These are phyloP conservation scores for Xiphophorus maculatus DNA, from an alignment of 2,113 vertebrate genomes.

Conservation along the genomic window DNA sequence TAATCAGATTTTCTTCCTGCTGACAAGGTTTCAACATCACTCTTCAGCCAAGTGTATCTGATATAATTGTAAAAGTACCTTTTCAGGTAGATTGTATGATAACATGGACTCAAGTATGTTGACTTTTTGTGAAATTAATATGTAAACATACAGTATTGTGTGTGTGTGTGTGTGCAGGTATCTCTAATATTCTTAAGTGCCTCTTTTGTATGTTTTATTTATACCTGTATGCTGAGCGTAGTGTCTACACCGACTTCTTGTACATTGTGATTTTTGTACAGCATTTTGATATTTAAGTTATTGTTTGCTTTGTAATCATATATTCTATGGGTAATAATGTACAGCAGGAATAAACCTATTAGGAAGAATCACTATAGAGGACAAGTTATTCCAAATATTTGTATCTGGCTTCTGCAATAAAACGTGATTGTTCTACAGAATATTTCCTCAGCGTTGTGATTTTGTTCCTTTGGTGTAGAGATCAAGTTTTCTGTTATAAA, in stretches of 20 bases:
- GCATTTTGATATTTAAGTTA: constrained; percentile 55
- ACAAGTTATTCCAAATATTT: constrained; percentile 42
- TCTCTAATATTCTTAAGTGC: constrained; percentile 75
- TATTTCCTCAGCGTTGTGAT: constrained; percentile 30
- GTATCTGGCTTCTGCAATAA: constrained; percentile 43
- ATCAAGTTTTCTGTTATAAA: background rate
- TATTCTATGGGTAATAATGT: constrained; percentile 34
- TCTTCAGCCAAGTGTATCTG: constrained; percentile 56
- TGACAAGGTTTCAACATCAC: constrained; percentile 19
- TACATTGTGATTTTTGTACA: constrained; percentile 58
- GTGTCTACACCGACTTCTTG: constrained; percentile 44
- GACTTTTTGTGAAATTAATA: constrained; percentile 34
- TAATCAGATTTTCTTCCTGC: constrained; percentile 46
- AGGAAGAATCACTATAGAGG: constrained; percentile 6
- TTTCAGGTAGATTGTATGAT: constrained; percentile 63
- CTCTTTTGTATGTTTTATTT: constrained; percentile 74
- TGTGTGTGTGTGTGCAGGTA: constrained; percentile 9
- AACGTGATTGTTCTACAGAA: constrained; percentile 46
- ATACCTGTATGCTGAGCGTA: constrained; percentile 46
- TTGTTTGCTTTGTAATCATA: constrained; percentile 35
- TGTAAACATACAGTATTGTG: constrained; percentile 26
- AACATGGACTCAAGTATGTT: constrained; percentile 55
- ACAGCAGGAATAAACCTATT: constrained; percentile 26
- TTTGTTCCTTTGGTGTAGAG: background rate
- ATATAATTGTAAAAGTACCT: constrained; percentile 65